Base-by-base conservation (phyloP, 2,797 vertebrate genomes). In the Simalia tracyae region DNA sequence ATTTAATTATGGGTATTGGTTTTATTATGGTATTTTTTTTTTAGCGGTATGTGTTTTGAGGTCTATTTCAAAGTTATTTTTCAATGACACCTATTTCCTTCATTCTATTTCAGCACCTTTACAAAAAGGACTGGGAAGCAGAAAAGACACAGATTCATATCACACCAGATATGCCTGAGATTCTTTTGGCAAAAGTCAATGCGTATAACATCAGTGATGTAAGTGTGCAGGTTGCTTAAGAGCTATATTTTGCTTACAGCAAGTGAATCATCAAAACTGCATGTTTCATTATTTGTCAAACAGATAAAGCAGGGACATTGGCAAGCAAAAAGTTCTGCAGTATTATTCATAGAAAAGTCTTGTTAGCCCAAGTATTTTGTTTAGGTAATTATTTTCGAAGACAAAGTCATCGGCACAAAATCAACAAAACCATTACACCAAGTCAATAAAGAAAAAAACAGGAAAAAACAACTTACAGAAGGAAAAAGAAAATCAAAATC, bases 91-190 rank as follows among this genome's bases (percentile, higher is more conserved):
- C 0, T 63, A 60, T 50, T 12, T 26, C 42, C 36, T 61, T 85
- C 19, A 84, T 63, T 46, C 92, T 50, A 64, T 95, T 96, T 64
- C 92, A 99, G 99, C 91, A 97, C 93, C 97, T 98, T 76, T 99
- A 99, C 96, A 99, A 98, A 95, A 97, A 99, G 94, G 98, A 98
- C 42, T 99, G 99, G 92, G 99, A 99, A 96, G 98, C 99, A 94
- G 98, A 99, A 88, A 98, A 98, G 97, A 99, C 98, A 94, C 99
- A 98, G 89, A 97, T 99, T 95, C 96, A 99, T 93, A 98, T 99
- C 89, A 99, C 98, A 84, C 95, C 98, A 57, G 99, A 99, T 96
- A 96, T 97, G 94, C 99, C 99, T 0, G 98, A 99, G 96, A 98
- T 99, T 94, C 94, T 97, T 92, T 97, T 99, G 97, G 99, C 99